Evolutionary conservation across 2,797 vertebrate species (phyloP).

Genomic region (Muraenolepis orangiensis): DNA sequence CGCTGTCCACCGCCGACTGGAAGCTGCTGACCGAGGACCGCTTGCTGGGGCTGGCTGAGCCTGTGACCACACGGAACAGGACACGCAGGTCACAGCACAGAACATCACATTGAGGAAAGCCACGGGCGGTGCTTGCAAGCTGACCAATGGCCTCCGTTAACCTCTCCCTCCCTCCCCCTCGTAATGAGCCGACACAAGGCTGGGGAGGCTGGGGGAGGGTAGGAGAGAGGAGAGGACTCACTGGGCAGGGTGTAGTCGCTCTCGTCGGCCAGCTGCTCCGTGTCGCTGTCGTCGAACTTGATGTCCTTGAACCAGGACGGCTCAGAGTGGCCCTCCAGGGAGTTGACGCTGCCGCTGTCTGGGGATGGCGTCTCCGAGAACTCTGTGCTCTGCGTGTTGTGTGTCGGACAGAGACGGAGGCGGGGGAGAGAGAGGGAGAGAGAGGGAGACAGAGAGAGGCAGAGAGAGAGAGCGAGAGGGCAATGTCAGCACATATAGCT

Average conservation of each 20-base stretch:
- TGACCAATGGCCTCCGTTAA: no score
- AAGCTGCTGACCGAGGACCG: conserved; percentile 98
- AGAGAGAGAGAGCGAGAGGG: no score
- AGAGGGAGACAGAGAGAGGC: no score
- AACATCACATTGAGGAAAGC: no score
- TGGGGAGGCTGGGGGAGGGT: background rate
- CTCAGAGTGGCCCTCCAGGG: conserved; percentile 94
- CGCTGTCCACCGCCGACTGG: conserved; percentile 96
- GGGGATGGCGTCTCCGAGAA: conserved; percentile 97
- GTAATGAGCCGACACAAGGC: no score
- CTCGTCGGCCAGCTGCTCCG: conserved; percentile 91
- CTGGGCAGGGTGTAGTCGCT: conserved; percentile 80
- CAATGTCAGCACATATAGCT: conserved; percentile 7
- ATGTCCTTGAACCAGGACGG: conserved; percentile 99
- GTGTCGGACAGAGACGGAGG: no score
- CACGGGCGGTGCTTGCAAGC: no score
- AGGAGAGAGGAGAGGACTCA: conserved; percentile 29
- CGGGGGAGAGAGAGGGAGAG: no score
- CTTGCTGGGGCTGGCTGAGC: conserved; percentile 95
- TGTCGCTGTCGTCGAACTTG: conserved; percentile 98
- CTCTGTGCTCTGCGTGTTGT: conserved; percentile 82
- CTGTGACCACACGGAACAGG: conserved; percentile 73
- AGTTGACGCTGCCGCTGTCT: conserved; percentile 95
- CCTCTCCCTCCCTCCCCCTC: no score
- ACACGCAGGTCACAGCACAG: background rate